phyloP scores from a whole-genome alignment of 2,797 vertebrate species.

The Phrynocephalus guinanensis region DNA sequence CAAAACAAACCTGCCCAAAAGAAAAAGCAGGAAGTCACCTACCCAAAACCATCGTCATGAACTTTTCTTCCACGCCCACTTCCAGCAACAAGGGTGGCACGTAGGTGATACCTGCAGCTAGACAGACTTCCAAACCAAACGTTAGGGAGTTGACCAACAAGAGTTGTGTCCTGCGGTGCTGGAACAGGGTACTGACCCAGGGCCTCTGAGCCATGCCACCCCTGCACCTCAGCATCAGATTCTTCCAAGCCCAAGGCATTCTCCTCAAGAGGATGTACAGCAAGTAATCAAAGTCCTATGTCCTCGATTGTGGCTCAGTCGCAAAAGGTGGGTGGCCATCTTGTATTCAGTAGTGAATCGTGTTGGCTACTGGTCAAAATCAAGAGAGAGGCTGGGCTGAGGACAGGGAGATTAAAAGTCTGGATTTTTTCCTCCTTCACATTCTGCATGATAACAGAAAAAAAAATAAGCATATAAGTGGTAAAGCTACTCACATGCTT shows the following conservation, averaged over 20 bases:
- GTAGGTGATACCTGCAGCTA: conserved; percentile 86
- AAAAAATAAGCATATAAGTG: conserved; percentile 13
- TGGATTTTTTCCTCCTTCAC: conserved; percentile 44
- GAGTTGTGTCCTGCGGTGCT: conserved; percentile 77
- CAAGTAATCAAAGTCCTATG: conserved; percentile 4
- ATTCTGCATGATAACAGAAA: conserved; percentile 22
- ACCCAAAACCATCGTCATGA: conserved; percentile 93
- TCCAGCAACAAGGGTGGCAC: conserved; percentile 87
- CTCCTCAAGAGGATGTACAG: conserved; percentile 3
- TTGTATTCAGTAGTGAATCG: background rate
- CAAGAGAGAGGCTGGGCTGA: rapidly evolving
- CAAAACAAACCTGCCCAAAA: rapidly evolving
- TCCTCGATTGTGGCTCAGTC: conserved; percentile 29
- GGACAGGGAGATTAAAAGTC: background rate
- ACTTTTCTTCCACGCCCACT: conserved; percentile 87
- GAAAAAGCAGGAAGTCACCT: conserved; percentile 56
- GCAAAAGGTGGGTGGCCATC: conserved; percentile 53
- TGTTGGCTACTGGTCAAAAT: background rate
- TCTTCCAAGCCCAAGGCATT: background rate
- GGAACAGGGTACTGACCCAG: conserved; percentile 66
- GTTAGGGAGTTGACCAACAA: conserved; percentile 86
- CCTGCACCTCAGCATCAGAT: conserved; percentile 25
- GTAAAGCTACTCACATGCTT: background rate
- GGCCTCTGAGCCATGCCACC: conserved; percentile 55
- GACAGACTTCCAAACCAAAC: conserved; percentile 88